Conservation (phyloP, 1,140 invertebrate genomes). For the Oncopeltus fasciatus region DNA sequence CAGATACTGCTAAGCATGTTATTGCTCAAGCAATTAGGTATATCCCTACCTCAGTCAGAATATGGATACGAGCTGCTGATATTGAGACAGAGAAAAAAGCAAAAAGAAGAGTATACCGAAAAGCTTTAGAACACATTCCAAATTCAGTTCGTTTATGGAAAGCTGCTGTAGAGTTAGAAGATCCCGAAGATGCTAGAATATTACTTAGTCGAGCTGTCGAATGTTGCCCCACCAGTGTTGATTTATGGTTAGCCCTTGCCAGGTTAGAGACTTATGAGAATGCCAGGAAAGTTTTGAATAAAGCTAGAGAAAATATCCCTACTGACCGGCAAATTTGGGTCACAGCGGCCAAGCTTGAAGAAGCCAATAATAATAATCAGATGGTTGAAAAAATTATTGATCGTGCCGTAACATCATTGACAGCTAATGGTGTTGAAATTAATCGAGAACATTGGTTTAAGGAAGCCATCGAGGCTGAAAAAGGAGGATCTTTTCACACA, state of each 20-base stretch:
- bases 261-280: conserved; percentile 94
- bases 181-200: conserved; percentile 93
- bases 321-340: conserved; percentile 97
- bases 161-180: conserved; percentile 92
- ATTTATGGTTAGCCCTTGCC: conserved; percentile 96
- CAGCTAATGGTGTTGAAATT: conserved; percentile 93
- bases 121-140: conserved; percentile 93
- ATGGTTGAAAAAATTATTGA: conserved; percentile 98
- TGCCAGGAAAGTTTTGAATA: conserved; percentile 90
- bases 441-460: conserved; percentile 98
- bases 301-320: conserved; percentile 96
- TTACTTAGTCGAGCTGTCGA: conserved; percentile 92
- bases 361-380: conserved; percentile 84
- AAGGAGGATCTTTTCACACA: conserved; percentile 79
- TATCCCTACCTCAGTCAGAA: conserved; percentile 76
- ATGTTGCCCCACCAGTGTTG: conserved; percentile 91
- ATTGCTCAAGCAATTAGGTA: conserved; percentile 76
- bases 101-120: conserved; percentile 83
- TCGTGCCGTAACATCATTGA: conserved; percentile 80
- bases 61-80: conserved; percentile 98
- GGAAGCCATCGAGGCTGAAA: conserved; percentile 95
- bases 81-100: conserved; percentile 89
- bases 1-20: conserved; percentile 85
- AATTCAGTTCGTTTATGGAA: conserved; percentile 98
- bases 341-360: conserved; percentile 94